A percentile compares a stretch with the other conserved stretches of the same genome.
Conservation (phyloP, 2,888 invertebrate species). For the Aleiodes alternator region DNA sequence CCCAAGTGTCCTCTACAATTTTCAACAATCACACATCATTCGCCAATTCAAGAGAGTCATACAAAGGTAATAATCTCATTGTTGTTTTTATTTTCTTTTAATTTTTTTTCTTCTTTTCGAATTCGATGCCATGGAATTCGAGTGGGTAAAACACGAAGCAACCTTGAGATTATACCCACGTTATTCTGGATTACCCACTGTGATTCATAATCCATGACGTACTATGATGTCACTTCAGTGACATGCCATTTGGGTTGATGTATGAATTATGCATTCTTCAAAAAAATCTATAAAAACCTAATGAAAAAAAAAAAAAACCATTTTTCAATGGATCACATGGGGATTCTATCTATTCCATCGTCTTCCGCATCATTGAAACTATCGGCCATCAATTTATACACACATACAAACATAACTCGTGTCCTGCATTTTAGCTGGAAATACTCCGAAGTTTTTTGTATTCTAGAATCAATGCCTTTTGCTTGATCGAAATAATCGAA, state of each 20-base stretch:
- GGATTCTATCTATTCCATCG: not conserved
- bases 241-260: conserved; percentile 22
- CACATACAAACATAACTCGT: no score
- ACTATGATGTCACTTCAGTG: conserved; percentile 52
- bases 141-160: conserved; percentile 40
- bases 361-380: conserved; percentile 20
- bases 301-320: not conserved
- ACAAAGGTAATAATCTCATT: conserved; percentile 32
- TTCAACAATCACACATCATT: conserved; percentile 14
- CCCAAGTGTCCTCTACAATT: no score
- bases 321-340: conserved; percentile 12
- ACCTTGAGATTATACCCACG: conserved; percentile 57
- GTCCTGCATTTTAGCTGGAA: no score
- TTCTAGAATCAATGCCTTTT: no score
- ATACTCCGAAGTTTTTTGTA: no score
- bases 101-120: conserved; percentile 10
- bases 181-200: conserved; percentile 52
- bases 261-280: conserved; percentile 23
- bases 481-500: no score
- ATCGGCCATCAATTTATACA: no score
- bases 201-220: conserved; percentile 59
- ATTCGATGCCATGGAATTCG: conserved; percentile 39
- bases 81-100: conserved; percentile 31
- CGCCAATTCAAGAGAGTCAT: not conserved
- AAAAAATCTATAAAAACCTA: conserved; percentile 2